Evolutionary conservation across 2,888 invertebrate species (phyloP).

Genomic region (Philaethria dido): DNA sequence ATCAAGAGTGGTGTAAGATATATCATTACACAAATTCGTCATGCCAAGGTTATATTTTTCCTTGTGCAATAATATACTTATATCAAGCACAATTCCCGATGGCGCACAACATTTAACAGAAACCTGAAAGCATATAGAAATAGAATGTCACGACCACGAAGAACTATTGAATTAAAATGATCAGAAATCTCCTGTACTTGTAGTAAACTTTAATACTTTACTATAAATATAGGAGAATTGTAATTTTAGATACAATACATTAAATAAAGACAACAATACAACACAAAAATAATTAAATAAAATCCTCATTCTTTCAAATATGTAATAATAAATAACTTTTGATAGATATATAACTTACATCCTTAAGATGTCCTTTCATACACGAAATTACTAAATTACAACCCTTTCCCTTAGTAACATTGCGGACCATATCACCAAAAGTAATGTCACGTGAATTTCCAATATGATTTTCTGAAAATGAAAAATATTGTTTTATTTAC

Average conservation of each 20-base stretch:
- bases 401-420: slow-evolving; percentile 55
- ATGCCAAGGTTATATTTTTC: slow-evolving; percentile 18
- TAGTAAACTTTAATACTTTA: no score
- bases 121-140: neutral
- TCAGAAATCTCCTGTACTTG: no score
- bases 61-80: neutral
- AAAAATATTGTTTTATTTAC: neutral
- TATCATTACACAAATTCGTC: neutral
- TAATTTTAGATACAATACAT: no score
- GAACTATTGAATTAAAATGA: no score
- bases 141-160: neutral
- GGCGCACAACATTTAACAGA: neutral
- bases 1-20: neutral
- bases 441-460: slow-evolving; percentile 60
- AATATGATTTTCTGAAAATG: slow-evolving; percentile 57
- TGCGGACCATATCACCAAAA: slow-evolving; percentile 59
- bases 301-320: no score
- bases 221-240: no score
- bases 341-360: slow-evolving; percentile 51
- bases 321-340: no score
- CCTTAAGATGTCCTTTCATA: slow-evolving; percentile 54
- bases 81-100: neutral
- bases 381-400: slow-evolving; percentile 58
- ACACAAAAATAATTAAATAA: no score
- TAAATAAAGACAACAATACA: no score